phyloP scores from a whole-genome alignment of 2,888 invertebrate species.

The Caenorhabditis imperialis region DNA sequence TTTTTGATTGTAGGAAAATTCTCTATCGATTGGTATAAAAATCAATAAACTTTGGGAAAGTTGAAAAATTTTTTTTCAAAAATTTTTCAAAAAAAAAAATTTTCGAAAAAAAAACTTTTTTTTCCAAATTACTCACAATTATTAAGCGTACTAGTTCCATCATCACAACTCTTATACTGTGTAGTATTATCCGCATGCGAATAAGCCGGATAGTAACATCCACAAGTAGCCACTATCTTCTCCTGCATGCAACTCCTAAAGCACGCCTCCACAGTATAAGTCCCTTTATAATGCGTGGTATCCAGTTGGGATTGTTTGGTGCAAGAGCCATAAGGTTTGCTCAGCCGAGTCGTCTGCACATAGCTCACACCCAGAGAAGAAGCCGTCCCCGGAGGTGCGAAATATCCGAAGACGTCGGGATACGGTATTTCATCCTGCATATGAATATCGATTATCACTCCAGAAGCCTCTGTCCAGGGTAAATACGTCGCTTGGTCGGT shows the following conservation, averaged over 20 bases:
- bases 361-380: slow-evolving; percentile 73
- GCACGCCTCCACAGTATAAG: slow-evolving; percentile 77
- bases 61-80: too few relatives aligned
- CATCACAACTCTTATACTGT: slow-evolving; percentile 52
- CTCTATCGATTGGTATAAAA: too few relatives aligned
- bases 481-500: slow-evolving; percentile 70
- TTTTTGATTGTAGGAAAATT: too few relatives aligned
- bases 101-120: not conserved
- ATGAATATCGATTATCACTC: slow-evolving; percentile 79
- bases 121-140: slow-evolving; percentile 22
- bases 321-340: slow-evolving; percentile 78
- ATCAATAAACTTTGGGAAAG: too few relatives aligned
- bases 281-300: slow-evolving; percentile 60
- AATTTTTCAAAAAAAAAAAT: too few relatives aligned
- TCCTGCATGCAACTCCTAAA: slow-evolving; percentile 78
- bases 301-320: slow-evolving; percentile 58
- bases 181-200: slow-evolving; percentile 55
- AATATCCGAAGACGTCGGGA: slow-evolving; percentile 69
- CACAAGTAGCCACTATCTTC: slow-evolving; percentile 74
- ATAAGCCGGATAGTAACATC: slow-evolving; percentile 77
- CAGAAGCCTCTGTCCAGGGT: slow-evolving; percentile 78
- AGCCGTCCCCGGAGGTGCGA: slow-evolving; percentile 69
- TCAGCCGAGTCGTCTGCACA: slow-evolving; percentile 76
- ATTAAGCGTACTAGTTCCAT: slow-evolving; percentile 25
- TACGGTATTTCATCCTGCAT: slow-evolving; percentile 67